Conservation (phyloP, 2,888 invertebrate species). For the Malthinus flaveolus region DNA sequence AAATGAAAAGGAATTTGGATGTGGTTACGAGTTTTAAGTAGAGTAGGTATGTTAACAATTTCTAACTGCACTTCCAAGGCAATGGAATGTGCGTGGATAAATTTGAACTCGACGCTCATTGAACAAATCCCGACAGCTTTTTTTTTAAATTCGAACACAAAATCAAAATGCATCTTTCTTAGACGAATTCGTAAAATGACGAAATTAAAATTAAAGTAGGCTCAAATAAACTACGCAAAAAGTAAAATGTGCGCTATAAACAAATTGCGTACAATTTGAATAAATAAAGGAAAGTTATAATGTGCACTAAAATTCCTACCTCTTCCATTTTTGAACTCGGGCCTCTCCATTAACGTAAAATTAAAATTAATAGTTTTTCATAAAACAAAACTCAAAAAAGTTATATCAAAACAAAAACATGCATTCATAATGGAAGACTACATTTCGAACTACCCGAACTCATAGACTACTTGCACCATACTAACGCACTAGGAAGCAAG, state of each 20-base stretch:
- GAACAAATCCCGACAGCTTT: too few relatives aligned
- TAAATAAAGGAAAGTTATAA: constrained; percentile 21
- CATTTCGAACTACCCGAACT: constrained; percentile 42
- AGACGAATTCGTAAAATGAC: neutral
- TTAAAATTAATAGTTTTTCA: constrained; percentile 8
- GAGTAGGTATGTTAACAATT: too few relatives aligned
- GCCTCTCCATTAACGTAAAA: constrained; percentile 41
- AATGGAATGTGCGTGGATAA: constrained; percentile 12
- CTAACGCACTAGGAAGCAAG: constrained; percentile 44
- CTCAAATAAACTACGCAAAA: constrained; percentile 24
- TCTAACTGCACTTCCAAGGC: neutral
- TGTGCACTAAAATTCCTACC: constrained; percentile 37
- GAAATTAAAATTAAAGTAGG: neutral
- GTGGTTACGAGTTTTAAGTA: too few relatives aligned
- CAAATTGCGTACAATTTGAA: constrained; percentile 23
- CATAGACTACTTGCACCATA: constrained; percentile 45
- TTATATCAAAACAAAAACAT: constrained; percentile 27
- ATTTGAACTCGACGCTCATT: constrained; percentile 6
- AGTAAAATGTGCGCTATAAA: constrained; percentile 12
- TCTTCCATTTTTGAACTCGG: constrained; percentile 43
- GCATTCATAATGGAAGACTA: constrained; percentile 34
- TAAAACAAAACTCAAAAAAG: constrained; percentile 30
- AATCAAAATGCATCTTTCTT: neutral
- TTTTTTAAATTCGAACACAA: too few relatives aligned
- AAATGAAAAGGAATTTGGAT: too few relatives aligned